Percentiles rank a stretch among this genome's conserved stretches.
Evolutionary conservation across 2,888 invertebrate genomes (phyloP).

Genomic region (Cyclophora punctaria): DNA sequence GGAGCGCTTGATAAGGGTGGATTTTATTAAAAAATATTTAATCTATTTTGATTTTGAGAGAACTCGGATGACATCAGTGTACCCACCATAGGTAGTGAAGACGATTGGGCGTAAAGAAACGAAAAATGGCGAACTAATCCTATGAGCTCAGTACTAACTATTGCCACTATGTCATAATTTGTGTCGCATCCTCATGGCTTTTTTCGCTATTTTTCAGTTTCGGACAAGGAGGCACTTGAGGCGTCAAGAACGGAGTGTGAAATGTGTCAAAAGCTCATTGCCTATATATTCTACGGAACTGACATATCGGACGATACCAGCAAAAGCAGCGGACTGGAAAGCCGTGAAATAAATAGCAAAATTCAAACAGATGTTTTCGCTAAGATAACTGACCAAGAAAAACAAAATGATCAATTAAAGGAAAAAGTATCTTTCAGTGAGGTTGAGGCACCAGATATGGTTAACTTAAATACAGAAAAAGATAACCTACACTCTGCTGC

Average conservation of each 20-base stretch:
- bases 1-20: no score
- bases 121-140: slow-evolving; percentile 40
- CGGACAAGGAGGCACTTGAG: slow-evolving; percentile 3
- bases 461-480: no score
- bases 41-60: neutral
- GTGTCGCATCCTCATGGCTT: slow-evolving; percentile 26
- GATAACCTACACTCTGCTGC: no score
- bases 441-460: no score
- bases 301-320: no score
- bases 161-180: neutral
- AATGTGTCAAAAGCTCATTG: slow-evolving; percentile 22
- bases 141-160: neutral
- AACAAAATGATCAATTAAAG: no score
- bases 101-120: neutral
- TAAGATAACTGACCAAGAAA: no score
- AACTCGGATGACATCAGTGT: neutral
- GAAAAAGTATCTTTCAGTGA: no score
- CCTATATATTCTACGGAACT: slow-evolving; percentile 15
- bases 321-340: slow-evolving; percentile 16
- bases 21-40: neutral
- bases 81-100: neutral
- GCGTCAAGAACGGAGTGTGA: slow-evolving; percentile 14
- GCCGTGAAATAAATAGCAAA: slow-evolving; percentile 20
- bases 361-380: no score
- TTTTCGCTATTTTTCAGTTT: slow-evolving; percentile 45